These are phyloP conservation scores for Melanotaenia duboulayi DNA, from an alignment of 2,113 vertebrate genomes.

Conservation along the genomic window DNA sequence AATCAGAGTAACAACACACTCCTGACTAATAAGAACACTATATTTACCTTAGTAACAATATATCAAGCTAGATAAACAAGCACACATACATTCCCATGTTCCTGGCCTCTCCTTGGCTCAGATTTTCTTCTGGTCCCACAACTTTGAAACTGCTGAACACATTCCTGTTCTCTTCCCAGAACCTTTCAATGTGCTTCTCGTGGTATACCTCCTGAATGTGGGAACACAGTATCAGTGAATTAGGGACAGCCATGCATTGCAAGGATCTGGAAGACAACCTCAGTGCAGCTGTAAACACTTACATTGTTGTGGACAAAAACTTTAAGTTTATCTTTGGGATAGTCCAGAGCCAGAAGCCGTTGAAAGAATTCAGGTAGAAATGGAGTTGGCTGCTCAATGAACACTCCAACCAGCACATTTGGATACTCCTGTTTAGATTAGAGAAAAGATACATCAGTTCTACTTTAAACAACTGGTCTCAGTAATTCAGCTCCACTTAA, in stretches of 20 bases:
- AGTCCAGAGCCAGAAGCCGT: slow-evolving; percentile 88
- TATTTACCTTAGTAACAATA: no score
- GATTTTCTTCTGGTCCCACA: slow-evolving; percentile 94
- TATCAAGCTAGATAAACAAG: no score
- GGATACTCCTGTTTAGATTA: slow-evolving; percentile 87
- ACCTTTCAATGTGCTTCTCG: slow-evolving; percentile 94
- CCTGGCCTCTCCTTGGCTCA: slow-evolving; percentile 95
- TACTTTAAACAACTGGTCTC: slow-evolving; percentile 33
- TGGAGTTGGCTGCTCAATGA: slow-evolving; percentile 97
- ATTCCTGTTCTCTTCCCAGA: slow-evolving; percentile 92
- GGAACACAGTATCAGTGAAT: slow-evolving; percentile 43
- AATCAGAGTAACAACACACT: no score
- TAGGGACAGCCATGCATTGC: background rate
- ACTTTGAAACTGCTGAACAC: slow-evolving; percentile 90
- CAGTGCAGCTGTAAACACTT: slow-evolving; percentile 73
- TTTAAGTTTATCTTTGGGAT: slow-evolving; percentile 89
- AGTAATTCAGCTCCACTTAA: slow-evolving; percentile 33
- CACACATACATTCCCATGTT: slow-evolving; percentile 96
- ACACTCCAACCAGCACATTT: slow-evolving; percentile 90
- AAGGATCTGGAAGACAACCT: background rate
- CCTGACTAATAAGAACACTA: no score
- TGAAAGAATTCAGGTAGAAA: slow-evolving; percentile 96
- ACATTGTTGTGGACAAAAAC: slow-evolving; percentile 98
- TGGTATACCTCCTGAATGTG: slow-evolving; percentile 93
- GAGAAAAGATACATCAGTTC: slow-evolving; percentile 38